Evolutionary conservation across 2,888 invertebrate species (phyloP).

Genomic region (Nysson spinosus): DNA sequence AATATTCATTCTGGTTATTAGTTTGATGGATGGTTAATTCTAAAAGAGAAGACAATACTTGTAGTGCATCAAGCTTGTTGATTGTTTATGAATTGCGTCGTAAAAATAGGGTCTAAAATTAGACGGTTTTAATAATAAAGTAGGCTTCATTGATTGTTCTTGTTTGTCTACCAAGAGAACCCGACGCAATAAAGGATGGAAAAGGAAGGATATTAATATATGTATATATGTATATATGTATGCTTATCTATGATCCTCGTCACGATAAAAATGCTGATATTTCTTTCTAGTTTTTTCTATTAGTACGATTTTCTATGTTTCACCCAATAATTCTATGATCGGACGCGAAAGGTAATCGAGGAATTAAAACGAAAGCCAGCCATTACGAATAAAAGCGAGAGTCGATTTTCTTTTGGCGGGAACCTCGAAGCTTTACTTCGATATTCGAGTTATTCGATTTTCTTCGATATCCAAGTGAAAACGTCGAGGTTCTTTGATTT

Average conservation of each 20-base stretch:
- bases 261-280: background rate
- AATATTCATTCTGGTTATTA: too few species aligned
- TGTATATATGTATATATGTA: background rate
- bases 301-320: slow-evolving; percentile 5
- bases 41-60: too few species aligned
- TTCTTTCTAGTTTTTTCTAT: background rate
- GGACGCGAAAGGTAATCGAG: slow-evolving; percentile 5
- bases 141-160: too few species aligned
- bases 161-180: too few species aligned
- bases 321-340: slow-evolving; percentile 17
- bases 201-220: background rate
- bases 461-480: too few species aligned
- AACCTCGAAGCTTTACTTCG: background rate
- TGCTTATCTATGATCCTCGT: background rate
- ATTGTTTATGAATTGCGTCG: too few species aligned
- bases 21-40: too few species aligned
- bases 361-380: background rate
- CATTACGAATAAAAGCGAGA: slow-evolving; percentile 1
- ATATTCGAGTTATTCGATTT: too few species aligned
- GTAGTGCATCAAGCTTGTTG: too few species aligned
- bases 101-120: too few species aligned
- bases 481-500: background rate
- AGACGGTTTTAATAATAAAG: too few species aligned
- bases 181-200: background rate
- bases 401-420: background rate